Percentiles rank a stretch among this genome's conserved stretches.
These are phyloP conservation scores for Spinibarbus caldwelli DNA, from an alignment of 2,797 vertebrate species.

Conservation along the genomic window DNA sequence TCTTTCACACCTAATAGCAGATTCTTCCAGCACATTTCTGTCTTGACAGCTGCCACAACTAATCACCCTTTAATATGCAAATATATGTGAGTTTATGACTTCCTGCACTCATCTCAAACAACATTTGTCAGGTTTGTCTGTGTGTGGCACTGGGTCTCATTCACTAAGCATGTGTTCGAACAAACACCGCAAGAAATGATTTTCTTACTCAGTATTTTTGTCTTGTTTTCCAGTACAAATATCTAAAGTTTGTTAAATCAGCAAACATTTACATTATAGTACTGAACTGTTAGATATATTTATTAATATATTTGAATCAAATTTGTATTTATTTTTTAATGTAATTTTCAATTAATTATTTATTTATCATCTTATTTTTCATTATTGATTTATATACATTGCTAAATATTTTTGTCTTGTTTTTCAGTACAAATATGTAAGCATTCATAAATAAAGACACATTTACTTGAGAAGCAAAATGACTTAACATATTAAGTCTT, in stretches of 20 bases:
- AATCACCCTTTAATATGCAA: conserved; percentile 5
- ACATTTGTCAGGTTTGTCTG: conserved; percentile 25
- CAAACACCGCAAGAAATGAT: not conserved
- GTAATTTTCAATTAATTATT: too few species aligned
- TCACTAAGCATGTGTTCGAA: not conserved
- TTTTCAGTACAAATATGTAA: not conserved
- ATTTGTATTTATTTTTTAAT: too few species aligned
- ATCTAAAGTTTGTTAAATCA: not conserved
- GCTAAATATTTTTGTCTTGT: too few species aligned
- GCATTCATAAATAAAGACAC: not conserved
- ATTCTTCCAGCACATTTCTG: conserved; percentile 22
- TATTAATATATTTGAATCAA: too few species aligned
- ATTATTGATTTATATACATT: not conserved
- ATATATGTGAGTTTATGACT: conserved; percentile 32
- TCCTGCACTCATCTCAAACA: not conserved
- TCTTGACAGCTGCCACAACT: conserved; percentile 25
- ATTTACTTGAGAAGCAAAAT: not conserved
- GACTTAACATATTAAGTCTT: too few species aligned
- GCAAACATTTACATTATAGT: too few species aligned
- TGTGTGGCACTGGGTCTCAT: not conserved
- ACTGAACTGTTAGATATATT: too few species aligned
- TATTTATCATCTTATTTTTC: too few species aligned
- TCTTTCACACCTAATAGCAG: conserved; percentile 41
- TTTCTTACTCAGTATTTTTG: not conserved
- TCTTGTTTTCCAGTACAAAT: too few species aligned